Conservation (phyloP, 1,140 invertebrate genomes). For the Micrasema longulum region DNA sequence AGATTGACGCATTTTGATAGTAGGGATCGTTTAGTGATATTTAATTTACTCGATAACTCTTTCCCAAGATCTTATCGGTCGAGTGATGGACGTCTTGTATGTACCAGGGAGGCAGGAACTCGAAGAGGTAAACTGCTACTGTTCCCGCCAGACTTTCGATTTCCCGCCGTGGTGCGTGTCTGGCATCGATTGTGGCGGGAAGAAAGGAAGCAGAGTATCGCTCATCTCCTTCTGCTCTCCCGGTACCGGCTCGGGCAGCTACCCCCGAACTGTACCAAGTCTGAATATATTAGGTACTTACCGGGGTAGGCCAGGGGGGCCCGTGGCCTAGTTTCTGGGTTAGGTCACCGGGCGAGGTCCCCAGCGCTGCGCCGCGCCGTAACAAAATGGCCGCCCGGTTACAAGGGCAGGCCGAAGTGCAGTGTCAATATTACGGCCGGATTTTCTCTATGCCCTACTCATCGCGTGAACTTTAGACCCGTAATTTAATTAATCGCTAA, state of each 20-base stretch:
- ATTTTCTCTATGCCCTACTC: no score
- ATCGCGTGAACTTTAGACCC: no score
- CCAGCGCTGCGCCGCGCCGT: conserved; percentile 22
- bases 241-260: conserved; percentile 11
- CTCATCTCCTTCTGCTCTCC: conserved; percentile 29
- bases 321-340: conserved; percentile 46
- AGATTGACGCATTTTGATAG: no score
- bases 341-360: conserved; percentile 46
- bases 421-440: conserved; percentile 51
- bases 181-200: conserved; percentile 36
- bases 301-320: conserved; percentile 11
- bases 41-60: no score
- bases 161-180: conserved; percentile 24
- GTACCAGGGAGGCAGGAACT: no score
- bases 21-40: no score
- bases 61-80: no score
- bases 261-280: not conserved
- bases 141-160: conserved; percentile 22
- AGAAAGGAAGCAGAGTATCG: conserved; percentile 1
- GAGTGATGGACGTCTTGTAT: no score
- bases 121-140: not conserved
- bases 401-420: conserved; percentile 49
- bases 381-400: conserved; percentile 34
- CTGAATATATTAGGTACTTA: not conserved
- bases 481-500: no score